These are phyloP conservation scores for Leptopilina clavipes DNA, from an alignment of 1,140 invertebrate genomes.

Conservation along the genomic window DNA sequence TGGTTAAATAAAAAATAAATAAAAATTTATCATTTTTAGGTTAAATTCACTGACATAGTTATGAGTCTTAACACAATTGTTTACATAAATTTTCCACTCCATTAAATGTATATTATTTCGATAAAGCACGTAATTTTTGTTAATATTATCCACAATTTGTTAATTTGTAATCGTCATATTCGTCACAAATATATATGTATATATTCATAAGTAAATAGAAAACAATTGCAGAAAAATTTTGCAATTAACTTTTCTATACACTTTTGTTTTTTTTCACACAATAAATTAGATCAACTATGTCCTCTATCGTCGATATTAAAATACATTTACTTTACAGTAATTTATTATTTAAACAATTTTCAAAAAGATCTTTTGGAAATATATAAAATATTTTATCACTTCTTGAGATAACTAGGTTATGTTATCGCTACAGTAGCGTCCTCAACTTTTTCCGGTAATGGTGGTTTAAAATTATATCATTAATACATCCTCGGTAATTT, in stretches of 20 bases:
- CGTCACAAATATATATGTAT: background rate
- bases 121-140: background rate
- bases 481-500: background rate
- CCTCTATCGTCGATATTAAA: background rate
- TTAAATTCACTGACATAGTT: background rate
- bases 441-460: background rate
- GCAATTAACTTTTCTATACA: background rate
- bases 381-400: background rate
- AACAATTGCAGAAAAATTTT: background rate
- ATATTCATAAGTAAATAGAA: background rate
- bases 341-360: background rate
- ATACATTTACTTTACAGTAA: background rate
- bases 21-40: background rate
- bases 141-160: background rate
- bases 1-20: constrained; percentile 49
- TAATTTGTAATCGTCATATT: background rate
- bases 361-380: background rate
- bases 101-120: background rate
- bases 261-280: no score
- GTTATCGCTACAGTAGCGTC: background rate
- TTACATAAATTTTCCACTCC: background rate
- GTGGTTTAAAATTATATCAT: background rate
- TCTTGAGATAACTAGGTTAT: background rate
- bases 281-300: background rate
- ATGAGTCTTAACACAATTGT: background rate